These are phyloP conservation scores for Formicarius rufipectus DNA, from an alignment of 2,113 vertebrate species.

Conservation along the genomic window DNA sequence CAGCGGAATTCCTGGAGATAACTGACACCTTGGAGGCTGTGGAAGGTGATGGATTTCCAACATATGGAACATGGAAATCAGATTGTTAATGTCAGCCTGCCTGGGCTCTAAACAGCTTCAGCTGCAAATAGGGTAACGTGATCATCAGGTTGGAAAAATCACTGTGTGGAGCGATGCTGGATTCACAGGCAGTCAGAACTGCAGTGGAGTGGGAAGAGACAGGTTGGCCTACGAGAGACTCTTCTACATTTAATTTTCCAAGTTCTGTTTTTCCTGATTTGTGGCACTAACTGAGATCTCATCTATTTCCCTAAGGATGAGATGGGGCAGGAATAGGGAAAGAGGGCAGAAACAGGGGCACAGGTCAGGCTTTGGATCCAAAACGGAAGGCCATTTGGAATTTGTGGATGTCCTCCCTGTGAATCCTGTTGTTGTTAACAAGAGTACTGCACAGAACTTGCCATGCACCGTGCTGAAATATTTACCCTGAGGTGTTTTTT, in stretches of 20 bases:
- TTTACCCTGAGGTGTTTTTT: conserved; percentile 60
- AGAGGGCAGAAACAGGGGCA: neutral
- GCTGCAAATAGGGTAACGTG: no score
- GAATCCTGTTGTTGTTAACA: conserved; percentile 28
- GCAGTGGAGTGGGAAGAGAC: neutral
- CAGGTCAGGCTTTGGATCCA: neutral
- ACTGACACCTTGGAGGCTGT: neutral
- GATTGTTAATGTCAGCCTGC: no score
- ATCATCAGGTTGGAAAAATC: no score
- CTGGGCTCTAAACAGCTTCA: no score
- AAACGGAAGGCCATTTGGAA: neutral
- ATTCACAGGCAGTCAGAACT: neutral
- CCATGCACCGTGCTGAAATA: conserved; percentile 33
- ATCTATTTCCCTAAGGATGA: neutral
- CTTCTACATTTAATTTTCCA: neutral
- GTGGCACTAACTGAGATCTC: neutral
- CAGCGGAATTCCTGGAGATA: neutral
- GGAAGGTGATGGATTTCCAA: neutral
- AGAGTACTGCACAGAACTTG: neutral
- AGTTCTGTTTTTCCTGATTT: neutral
- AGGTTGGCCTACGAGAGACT: neutral
- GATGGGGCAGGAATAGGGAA: neutral
- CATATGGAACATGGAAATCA: neutral
- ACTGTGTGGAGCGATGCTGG: neutral
- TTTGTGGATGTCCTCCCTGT: neutral